A percentile compares a stretch with the other conserved stretches of the same genome.
These are phyloP conservation scores for Falcaria lacertinaria DNA, from an alignment of 2,888 invertebrate species.

Conservation along the genomic window DNA sequence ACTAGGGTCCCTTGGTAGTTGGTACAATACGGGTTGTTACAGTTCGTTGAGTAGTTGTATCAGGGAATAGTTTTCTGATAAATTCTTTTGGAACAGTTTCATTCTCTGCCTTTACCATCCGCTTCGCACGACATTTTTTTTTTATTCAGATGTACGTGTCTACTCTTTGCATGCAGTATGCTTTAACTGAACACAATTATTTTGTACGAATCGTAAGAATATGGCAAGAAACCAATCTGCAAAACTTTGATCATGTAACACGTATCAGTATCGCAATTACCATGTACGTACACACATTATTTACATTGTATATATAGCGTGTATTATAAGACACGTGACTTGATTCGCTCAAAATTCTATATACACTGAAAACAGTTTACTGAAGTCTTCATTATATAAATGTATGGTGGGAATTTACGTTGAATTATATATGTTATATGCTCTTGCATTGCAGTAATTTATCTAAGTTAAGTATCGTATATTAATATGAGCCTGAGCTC, in stretches of 20 bases:
- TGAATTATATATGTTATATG: slow-evolving; percentile 3
- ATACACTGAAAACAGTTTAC: slow-evolving; percentile 16
- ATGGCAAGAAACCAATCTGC: too few relatives aligned
- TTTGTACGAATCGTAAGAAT: too few relatives aligned
- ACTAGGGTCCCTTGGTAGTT: slow-evolving; percentile 12
- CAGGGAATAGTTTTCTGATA: slow-evolving; percentile 14
- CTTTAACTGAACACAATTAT: too few relatives aligned
- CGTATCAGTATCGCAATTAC: too few relatives aligned
- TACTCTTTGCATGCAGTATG: too few relatives aligned
- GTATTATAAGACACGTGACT: slow-evolving; percentile 8
- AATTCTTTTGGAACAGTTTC: slow-evolving; percentile 15
- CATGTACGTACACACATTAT: too few relatives aligned
- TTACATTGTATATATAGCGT: too few relatives aligned
- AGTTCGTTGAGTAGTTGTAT: slow-evolving; percentile 11
- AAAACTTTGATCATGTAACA: too few relatives aligned
- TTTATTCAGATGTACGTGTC: not conserved
- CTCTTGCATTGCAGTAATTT: slow-evolving; percentile 6
- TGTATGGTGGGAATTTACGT: slow-evolving; percentile 17
- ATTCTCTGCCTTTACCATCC: slow-evolving; percentile 4
- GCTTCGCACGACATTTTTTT: not conserved
- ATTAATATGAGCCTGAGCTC: too few relatives aligned
- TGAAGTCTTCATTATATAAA: slow-evolving; percentile 40
- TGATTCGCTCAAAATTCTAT: slow-evolving; percentile 12
- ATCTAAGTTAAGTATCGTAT: too few relatives aligned
- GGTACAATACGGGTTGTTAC: slow-evolving; percentile 18